Percentiles rank a stretch among this genome's conserved stretches.
Conservation (phyloP, 2,113 vertebrate genomes). For the Gallinago paraguaiae region DNA sequence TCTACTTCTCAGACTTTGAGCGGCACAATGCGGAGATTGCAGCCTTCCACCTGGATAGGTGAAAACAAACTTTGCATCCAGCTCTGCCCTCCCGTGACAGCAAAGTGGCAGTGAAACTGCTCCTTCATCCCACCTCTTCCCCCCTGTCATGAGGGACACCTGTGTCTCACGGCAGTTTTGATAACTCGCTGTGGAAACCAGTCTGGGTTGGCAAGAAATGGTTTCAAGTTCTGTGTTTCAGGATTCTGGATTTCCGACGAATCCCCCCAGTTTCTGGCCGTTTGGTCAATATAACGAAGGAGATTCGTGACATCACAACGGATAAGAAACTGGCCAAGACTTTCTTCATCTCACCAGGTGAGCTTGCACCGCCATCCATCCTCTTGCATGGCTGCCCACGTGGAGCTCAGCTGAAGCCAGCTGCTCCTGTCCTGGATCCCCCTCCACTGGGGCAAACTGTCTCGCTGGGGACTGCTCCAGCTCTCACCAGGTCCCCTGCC, state of each 20-base stretch:
- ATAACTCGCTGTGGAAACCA: neutral
- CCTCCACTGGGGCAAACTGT: fast-evolving
- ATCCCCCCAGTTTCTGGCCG: slow-evolving; percentile 81
- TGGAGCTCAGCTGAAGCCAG: neutral
- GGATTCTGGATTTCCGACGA: slow-evolving; percentile 84
- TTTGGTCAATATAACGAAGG: slow-evolving; percentile 79
- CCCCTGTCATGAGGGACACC: neutral
- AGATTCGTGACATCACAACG: slow-evolving; percentile 83
- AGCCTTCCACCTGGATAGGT: slow-evolving; percentile 88
- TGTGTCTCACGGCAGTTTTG: neutral
- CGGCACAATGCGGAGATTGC: slow-evolving; percentile 86
- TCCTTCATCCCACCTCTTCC: neutral
- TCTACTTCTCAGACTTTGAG: slow-evolving; percentile 90
- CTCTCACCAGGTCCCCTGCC: neutral
- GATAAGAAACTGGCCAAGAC: slow-evolving; percentile 83
- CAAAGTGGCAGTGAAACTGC: neutral
- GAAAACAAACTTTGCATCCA: neutral
- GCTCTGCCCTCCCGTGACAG: neutral
- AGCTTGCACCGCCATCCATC: neutral
- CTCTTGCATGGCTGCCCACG: neutral
- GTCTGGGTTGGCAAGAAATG: neutral
- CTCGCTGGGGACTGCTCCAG: neutral
- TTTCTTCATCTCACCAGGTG: slow-evolving; percentile 86
- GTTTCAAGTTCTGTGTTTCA: slow-evolving; percentile 35
- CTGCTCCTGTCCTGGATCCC: neutral